Evolutionary conservation across 2,888 invertebrate species (phyloP), one percentile per base, ranked within the genome.

Genomic region (Linnaemya vulpina): DNA sequence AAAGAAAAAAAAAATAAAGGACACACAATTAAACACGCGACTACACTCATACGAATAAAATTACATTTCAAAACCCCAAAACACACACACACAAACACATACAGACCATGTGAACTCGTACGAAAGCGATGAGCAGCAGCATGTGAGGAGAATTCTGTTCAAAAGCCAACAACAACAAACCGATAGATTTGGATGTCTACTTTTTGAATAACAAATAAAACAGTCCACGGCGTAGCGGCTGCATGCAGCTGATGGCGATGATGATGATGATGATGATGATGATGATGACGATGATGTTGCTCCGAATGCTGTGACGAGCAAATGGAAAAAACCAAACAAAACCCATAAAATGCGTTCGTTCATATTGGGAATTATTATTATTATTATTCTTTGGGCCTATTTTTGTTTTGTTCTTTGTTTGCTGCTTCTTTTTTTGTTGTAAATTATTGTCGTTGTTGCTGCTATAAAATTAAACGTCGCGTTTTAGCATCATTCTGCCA

Each of bases 361-460:
- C 75, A 85, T 75, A 82, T 85, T 82, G 82, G 85, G 65, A 78
- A 91, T 92, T 92, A 90, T 90, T 89, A 90, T 90, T 89, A 89
- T 90, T 89, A 89, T 89, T 87, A 8, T 30, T 3, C 76, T 82
- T 84, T 78, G 60, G 53, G 67, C 51, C 60, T 65, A 35, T 63
- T 40, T 25, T 30, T 68, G 70, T 43, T 70, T n/a, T n/a, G n/a
- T 43, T 43, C 40, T 51, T 51, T 15, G 15, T 40, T 46, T 79
- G 43, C 38, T 73, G 13, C 11, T 70, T 46, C 63, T 40, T 73
- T 38, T 67, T 62, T 25, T 53, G 77, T 62, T 20, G 13, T 25
- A 70, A 78, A 76, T 71, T 74, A 63, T 84, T 85, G 83, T 77
- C 62, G 84, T 17, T 87, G 87, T 68, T 84, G 84, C 67, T 74